A percentile compares a stretch with the other conserved stretches of the same genome.
phyloP scores from a whole-genome alignment of 2,113 vertebrate genomes.

The Brachirus orientalis region DNA sequence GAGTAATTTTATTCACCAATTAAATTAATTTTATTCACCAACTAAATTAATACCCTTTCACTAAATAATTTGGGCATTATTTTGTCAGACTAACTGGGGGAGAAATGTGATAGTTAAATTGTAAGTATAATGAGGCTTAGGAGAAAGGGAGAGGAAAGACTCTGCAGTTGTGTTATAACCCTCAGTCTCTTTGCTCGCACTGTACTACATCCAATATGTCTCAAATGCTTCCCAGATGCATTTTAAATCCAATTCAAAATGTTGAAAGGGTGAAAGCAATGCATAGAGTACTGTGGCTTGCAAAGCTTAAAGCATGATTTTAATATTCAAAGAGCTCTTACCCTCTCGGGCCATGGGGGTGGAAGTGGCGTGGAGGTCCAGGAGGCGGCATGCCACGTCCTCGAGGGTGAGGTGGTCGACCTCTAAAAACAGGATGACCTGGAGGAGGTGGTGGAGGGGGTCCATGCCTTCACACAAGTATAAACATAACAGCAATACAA shows the following conservation, averaged over 20 bases:
- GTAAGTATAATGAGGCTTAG: conserved; percentile 24
- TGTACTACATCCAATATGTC: not conserved
- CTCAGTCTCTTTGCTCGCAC: conserved; percentile 12
- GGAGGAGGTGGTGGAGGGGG: conserved; percentile 69
- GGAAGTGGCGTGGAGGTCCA: conserved; percentile 72
- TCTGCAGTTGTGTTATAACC: conserved; percentile 24
- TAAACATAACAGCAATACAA: not conserved
- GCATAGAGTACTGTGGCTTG: conserved; percentile 17
- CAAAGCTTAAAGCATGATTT: conserved; percentile 18
- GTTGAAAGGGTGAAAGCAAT: conserved; percentile 29
- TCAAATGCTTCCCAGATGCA: not conserved
- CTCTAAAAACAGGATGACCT: conserved; percentile 77
- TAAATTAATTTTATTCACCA: no score
- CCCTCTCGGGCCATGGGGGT: conserved; percentile 76
- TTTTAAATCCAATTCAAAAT: conserved; percentile 5
- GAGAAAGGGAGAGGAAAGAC: conserved; percentile 25
- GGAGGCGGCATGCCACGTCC: conserved; percentile 68
- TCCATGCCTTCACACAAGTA: conserved; percentile 62
- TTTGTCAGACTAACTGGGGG: conserved; percentile 26
- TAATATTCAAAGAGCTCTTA: conserved; percentile 68
- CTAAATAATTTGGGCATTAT: conserved; percentile 11
- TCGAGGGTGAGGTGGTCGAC: conserved; percentile 68
- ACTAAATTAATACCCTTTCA: conserved; percentile 9
- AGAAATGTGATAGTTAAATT: conserved; percentile 14
- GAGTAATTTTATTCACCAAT: no score